These are phyloP conservation scores for Neodontobutis hainanensis DNA, from an alignment of 2,113 vertebrate genomes.

Conservation along the genomic window DNA sequence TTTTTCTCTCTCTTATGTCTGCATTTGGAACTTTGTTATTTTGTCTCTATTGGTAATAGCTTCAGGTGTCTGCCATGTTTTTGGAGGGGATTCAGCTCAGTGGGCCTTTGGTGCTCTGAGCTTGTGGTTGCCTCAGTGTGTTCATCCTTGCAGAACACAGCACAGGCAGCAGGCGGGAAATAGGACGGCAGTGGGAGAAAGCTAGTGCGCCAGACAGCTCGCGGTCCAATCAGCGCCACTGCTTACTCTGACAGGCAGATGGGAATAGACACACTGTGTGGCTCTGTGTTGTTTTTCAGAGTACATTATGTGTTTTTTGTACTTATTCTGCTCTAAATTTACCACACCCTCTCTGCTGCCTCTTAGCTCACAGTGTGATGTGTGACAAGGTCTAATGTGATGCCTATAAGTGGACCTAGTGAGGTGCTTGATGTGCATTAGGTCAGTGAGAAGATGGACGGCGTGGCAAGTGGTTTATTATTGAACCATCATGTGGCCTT, in stretches of 20 bases:
- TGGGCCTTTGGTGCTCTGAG: slow-evolving; percentile 42
- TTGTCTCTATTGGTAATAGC: slow-evolving; percentile 29
- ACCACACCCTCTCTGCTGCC: slow-evolving; percentile 6
- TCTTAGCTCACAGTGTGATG: slow-evolving; percentile 19
- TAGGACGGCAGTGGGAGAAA: slow-evolving; percentile 34
- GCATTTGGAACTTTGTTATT: slow-evolving; percentile 5
- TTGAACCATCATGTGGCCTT: slow-evolving; percentile 11
- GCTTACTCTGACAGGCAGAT: slow-evolving; percentile 51
- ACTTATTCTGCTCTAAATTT: background rate
- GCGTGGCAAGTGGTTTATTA: slow-evolving; percentile 28
- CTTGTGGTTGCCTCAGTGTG: slow-evolving; percentile 39
- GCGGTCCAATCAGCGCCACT: slow-evolving; percentile 25
- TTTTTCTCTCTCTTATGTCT: slow-evolving; percentile 38
- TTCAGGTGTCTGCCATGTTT: slow-evolving; percentile 51
- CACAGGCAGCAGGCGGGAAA: slow-evolving; percentile 40
- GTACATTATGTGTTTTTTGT: slow-evolving; percentile 13
- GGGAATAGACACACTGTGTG: slow-evolving; percentile 26
- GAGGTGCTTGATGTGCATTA: slow-evolving; percentile 51
- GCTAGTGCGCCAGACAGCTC: slow-evolving; percentile 28
- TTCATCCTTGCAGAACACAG: slow-evolving; percentile 56
- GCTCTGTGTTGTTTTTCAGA: slow-evolving; percentile 48
- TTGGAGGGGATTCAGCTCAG: slow-evolving; percentile 38
- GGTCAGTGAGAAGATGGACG: slow-evolving; percentile 31
- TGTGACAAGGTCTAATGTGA: slow-evolving; percentile 25
- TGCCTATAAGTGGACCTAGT: slow-evolving; percentile 43